Evolutionary conservation across 2,113 vertebrate genomes (phyloP), one percentile per base, ranked within the genome.

Genomic region (Progne subis): DNA sequence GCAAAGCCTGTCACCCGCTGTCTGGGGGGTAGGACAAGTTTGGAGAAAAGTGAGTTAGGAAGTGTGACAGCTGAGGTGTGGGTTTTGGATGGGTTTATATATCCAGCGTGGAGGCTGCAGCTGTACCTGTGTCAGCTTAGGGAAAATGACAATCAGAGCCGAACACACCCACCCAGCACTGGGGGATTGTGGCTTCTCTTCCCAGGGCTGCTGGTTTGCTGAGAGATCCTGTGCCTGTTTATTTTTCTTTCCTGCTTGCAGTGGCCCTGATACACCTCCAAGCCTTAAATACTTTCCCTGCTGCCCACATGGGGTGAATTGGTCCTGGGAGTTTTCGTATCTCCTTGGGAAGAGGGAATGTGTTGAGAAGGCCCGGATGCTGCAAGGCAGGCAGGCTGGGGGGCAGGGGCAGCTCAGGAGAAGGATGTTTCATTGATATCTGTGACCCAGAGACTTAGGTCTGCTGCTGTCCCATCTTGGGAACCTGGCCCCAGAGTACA

Each of bases 231-330:
- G 53, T 50, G 43, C 82, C 34, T 95, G 43, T 94, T 97, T 96
- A 39, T 95, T 97, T 97, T 90, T 43, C 50, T 93, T 95, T 49
- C 10, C 14, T 92, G 43, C 41, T 92, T 90, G 71, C 95, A 88
- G 82, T 93, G 94, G 93, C 96, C 95, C 94, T 75, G 68, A 93
- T 92, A 83, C 75, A 95, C 79, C 82, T 88, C 57, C 46, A 82
- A 75, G 68, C 15, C 49, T 94, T 94, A 88, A 97, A 79, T 4
- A 8, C n/a, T 96, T 97, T 95, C 80, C 87, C 93, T 80, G 92
- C 79, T 83, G 79, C 56, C 60, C 68, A 75, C 92, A 74, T 14
- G 34, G 32, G 44, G 44, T 88, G 83, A 88, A 93, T 90, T 44
- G 52, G 56, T 88, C 90, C 86, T 92, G 12, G 79, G 91, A 95